Conservation (phyloP, 2,113 vertebrate species). For the Podarcis raffonei region DNA sequence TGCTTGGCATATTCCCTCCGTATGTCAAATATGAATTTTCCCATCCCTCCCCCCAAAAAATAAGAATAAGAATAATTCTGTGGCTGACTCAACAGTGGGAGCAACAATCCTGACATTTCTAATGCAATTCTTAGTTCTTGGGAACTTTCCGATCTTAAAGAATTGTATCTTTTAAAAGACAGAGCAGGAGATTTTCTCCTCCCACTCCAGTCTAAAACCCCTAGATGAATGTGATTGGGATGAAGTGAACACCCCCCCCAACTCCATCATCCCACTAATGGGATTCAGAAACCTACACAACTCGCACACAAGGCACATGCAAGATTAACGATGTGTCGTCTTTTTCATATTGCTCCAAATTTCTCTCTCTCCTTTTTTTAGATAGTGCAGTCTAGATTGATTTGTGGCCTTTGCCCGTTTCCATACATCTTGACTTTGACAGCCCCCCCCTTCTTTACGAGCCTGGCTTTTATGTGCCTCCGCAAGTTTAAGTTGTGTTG, state of each 20-base stretch:
- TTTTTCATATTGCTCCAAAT: conserved; percentile 31
- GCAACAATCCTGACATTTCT: background rate
- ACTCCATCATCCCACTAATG: background rate
- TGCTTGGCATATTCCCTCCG: background rate
- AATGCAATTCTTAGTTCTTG: background rate
- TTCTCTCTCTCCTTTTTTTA: conserved; percentile 30
- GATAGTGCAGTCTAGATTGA: conserved; percentile 12
- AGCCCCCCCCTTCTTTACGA: conserved; percentile 36
- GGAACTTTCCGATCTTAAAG: background rate
- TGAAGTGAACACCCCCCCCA: background rate
- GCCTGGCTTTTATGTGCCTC: conserved; percentile 48
- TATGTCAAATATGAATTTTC: background rate
- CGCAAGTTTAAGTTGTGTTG: conserved; percentile 46
- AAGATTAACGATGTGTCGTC: conserved; percentile 36
- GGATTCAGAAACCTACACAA: background rate
- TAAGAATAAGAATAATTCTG: background rate
- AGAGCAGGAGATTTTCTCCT: conserved; percentile 5
- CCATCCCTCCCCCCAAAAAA: too few relatives aligned
- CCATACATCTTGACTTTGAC: conserved; percentile 51
- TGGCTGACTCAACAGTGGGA: background rate
- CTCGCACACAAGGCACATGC: background rate
- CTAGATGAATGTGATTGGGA: conserved; percentile 11
- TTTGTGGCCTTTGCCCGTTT: conserved; percentile 46
- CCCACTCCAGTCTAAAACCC: background rate
- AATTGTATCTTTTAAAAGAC: background rate